phyloP scores from a whole-genome alignment of 1,140 invertebrate species.

The Mycetomoellerius zeteki region DNA sequence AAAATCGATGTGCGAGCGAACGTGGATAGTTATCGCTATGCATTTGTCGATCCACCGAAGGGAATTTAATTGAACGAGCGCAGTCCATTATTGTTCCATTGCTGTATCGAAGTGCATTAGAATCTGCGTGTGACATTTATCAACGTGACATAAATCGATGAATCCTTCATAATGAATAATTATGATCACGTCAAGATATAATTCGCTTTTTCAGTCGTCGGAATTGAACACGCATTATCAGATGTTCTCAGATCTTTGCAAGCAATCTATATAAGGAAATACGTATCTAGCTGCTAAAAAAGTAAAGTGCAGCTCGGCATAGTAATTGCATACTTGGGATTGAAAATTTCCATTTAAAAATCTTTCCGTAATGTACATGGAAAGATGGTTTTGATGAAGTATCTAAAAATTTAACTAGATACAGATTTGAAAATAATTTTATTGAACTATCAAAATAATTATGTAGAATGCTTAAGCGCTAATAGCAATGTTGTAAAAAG shows the following conservation, averaged over 20 bases:
- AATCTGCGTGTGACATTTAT: not conserved
- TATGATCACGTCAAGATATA: constrained; percentile 13
- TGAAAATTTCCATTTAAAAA: not conserved
- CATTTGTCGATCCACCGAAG: not conserved
- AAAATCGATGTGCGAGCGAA: not conserved
- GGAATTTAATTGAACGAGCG: constrained; percentile 20
- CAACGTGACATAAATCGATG: not conserved
- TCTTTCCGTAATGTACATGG: not conserved
- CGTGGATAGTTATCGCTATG: not conserved
- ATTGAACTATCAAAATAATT: no score
- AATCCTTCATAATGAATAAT: constrained; percentile 30
- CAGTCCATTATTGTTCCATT: not conserved
- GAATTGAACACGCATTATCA: not conserved
- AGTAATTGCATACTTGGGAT: not conserved
- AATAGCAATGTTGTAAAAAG: no score
- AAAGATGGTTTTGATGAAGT: no score
- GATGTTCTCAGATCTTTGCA: not conserved
- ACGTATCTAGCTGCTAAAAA: not conserved
- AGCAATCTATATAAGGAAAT: not conserved
- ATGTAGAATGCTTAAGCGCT: no score
- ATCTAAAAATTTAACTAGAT: no score
- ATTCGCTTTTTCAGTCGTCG: not conserved
- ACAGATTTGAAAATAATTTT: no score
- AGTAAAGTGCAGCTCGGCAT: not conserved
- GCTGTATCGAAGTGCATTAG: not conserved